Conservation (phyloP, 2,888 invertebrate species). For the Alentia gelatinosa region DNA sequence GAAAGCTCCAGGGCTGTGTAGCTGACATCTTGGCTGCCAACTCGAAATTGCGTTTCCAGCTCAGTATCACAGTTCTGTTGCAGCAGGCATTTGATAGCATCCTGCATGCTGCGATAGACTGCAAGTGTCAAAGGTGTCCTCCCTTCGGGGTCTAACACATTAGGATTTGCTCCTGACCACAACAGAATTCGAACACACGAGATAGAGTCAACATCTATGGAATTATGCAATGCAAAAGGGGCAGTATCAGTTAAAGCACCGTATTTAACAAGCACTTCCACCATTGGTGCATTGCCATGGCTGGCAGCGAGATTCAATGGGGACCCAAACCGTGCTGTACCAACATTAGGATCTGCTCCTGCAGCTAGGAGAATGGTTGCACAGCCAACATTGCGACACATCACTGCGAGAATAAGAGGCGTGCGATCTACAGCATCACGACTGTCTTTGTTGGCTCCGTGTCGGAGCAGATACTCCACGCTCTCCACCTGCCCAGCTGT, state of each 20-base stretch:
- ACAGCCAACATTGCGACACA: background rate
- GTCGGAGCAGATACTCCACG: background rate
- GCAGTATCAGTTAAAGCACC: background rate
- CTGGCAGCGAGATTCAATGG: background rate
- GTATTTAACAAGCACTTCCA: background rate
- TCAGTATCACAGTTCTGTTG: background rate
- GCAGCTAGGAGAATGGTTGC: background rate
- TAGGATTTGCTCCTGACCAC: background rate
- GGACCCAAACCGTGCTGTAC: background rate
- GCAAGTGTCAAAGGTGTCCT: background rate
- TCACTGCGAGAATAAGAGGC: background rate
- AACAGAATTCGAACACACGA: background rate
- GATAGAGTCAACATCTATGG: background rate
- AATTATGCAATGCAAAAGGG: background rate
- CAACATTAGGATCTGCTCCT: background rate
- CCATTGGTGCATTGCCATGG: constrained; percentile 7
- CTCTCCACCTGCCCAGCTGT: constrained; percentile 3
- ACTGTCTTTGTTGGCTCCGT: background rate
- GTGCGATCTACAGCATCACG: background rate
- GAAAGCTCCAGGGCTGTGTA: constrained; percentile 7
- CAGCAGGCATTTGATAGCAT: background rate
- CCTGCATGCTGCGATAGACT: background rate
- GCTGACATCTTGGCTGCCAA: background rate
- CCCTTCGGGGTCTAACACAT: background rate
- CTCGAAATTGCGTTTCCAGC: background rate